Percentiles rank a stretch among this genome's conserved stretches.
Evolutionary conservation across 2,888 invertebrate genomes (phyloP).

Genomic region (Torymus aiolomorphi): DNA sequence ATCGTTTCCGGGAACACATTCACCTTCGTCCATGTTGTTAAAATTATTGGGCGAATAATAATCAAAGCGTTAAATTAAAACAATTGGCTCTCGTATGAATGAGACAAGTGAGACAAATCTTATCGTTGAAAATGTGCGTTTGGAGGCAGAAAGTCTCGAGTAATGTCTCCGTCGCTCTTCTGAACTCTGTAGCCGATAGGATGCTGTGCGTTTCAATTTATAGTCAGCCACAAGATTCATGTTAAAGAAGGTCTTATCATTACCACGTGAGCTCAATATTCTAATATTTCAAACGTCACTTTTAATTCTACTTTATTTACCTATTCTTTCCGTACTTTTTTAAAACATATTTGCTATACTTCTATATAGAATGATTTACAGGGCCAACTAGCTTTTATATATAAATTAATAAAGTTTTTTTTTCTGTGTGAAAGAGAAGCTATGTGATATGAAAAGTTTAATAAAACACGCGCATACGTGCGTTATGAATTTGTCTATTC

Average conservation of each 20-base stretch:
- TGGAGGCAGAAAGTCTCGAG: neutral
- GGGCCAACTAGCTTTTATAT: no score
- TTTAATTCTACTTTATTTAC: no score
- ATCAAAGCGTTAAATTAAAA: neutral
- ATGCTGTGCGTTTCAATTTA: conserved; percentile 63
- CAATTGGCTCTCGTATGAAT: neutral
- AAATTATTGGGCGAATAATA: neutral
- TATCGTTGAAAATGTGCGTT: neutral
- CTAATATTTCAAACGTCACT: no score
- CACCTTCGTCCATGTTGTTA: neutral
- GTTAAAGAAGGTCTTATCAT: conserved; percentile 19
- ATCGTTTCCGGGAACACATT: conserved; percentile 19
- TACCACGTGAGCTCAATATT: neutral
- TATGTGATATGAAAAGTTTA: no score
- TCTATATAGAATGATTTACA: no score
- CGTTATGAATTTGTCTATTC: no score
- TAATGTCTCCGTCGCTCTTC: neutral
- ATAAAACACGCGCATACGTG: no score
- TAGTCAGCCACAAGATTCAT: conserved; percentile 57
- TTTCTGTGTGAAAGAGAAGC: no score
- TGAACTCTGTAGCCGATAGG: neutral
- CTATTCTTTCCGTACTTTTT: no score
- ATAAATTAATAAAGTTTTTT: no score
- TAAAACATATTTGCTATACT: no score
- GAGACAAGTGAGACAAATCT: neutral